Conservation (phyloP, 2,113 vertebrate genomes). For the Aix galericulata region DNA sequence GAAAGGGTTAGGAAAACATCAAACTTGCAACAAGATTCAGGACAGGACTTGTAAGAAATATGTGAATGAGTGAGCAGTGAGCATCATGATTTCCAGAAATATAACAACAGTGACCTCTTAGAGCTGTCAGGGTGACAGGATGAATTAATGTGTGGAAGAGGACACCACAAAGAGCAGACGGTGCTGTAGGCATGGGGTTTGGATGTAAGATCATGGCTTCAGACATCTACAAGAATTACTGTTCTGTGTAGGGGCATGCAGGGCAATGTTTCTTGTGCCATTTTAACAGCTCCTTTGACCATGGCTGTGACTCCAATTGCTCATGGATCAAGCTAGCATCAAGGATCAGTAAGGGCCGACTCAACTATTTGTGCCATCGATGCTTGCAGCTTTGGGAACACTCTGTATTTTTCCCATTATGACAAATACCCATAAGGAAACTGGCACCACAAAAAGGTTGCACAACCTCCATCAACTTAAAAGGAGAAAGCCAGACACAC, state of each 20-base stretch:
- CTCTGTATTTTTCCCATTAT: slow-evolving; percentile 33
- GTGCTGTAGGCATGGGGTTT: not conserved
- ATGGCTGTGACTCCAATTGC: not conserved
- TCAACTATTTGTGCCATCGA: not conserved
- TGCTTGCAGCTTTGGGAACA: slow-evolving; percentile 9
- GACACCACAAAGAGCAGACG: not conserved
- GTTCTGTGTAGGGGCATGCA: not conserved
- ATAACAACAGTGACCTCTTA: not conserved
- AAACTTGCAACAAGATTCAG: not conserved
- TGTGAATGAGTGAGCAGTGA: not conserved
- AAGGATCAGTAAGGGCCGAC: not conserved
- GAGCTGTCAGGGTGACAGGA: not conserved
- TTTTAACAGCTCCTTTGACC: not conserved
- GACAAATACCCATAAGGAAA: slow-evolving; percentile 58
- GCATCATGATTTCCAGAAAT: not conserved
- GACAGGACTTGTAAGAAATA: not conserved
- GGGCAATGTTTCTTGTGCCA: not conserved
- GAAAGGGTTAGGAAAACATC: slow-evolving; percentile 14
- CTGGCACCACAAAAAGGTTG: slow-evolving; percentile 37
- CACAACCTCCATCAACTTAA: slow-evolving; percentile 47
- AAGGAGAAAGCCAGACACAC: slow-evolving; percentile 62
- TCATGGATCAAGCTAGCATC: not conserved
- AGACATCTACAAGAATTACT: not conserved
- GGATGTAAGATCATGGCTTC: not conserved
- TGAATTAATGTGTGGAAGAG: not conserved